These are phyloP conservation scores for Nemoura dubitans DNA, from an alignment of 2,888 invertebrate genomes.

Conservation along the genomic window DNA sequence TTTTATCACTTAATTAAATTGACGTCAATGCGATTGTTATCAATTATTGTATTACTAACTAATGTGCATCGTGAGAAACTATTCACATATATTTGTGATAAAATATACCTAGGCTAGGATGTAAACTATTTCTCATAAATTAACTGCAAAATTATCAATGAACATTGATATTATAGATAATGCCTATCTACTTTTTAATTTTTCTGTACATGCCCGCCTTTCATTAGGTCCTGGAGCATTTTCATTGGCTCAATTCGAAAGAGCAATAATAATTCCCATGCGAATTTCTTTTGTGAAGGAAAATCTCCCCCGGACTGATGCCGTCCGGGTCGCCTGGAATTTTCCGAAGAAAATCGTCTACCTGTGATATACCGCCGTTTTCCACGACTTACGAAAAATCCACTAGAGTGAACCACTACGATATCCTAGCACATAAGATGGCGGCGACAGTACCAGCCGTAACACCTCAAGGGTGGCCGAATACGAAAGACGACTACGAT, in stretches of 20 bases:
- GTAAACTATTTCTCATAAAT: no score
- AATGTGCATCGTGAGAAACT: no score
- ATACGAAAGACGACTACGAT: constrained; percentile 91
- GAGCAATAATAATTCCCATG: not conserved
- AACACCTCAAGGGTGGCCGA: constrained; percentile 75
- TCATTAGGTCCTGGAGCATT: no score
- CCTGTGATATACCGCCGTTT: constrained; percentile 45
- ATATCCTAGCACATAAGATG: constrained; percentile 70
- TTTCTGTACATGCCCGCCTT: no score
- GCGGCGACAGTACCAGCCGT: constrained; percentile 59
- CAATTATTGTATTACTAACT: no score
- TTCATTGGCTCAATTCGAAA: no score
- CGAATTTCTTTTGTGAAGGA: constrained; percentile 59
- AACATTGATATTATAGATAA: no score
- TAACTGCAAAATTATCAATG: no score
- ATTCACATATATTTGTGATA: no score
- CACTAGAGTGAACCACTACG: constrained; percentile 59
- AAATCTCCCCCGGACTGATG: constrained; percentile 69
- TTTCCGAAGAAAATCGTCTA: constrained; percentile 67
- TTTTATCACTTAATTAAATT: not conserved
- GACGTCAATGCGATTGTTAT: no score
- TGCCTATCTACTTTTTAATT: no score
- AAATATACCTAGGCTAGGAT: no score
- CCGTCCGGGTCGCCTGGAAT: constrained; percentile 70
- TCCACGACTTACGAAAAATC: constrained; percentile 44